Evolutionary conservation across 2,888 invertebrate genomes (phyloP), one percentile per base, ranked within the genome.

Genomic region (Anagyrus pseudococci): DNA sequence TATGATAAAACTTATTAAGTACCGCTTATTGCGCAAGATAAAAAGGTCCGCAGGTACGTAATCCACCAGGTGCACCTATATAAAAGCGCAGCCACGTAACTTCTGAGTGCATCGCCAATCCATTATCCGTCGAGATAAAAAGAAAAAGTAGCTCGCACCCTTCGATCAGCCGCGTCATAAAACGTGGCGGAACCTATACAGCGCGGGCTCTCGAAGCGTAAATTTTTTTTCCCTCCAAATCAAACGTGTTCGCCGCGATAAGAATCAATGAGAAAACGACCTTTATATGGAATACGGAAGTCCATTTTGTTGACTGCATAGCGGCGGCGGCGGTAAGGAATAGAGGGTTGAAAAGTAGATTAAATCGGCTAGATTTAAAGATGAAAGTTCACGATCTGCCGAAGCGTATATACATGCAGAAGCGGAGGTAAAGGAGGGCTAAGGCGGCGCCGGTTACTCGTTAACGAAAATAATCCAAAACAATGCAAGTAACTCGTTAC

Each of bases 401-500:
- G 8, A 2, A 8, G 15, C n/a, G 15, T 10, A 26, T 10, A 41
- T n/a, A n/a, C n/a, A n/a, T n/a, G n/a, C n/a, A n/a, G n/a, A n/a
- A n/a, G n/a, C n/a, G n/a, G n/a, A n/a, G n/a, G n/a, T n/a, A n/a
- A n/a, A n/a, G n/a, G n/a, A n/a, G n/a, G n/a, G n/a, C n/a, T n/a
- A n/a, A n/a, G n/a, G n/a, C n/a, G n/a, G n/a, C 17, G 19, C 53
- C 17, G 48, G 50, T 29, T 26, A 48, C 43, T 52, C 54, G 56
- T 59, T 56, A 64, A 19, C 52, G 43, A 29, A 53, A 59, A 50
- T 40, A 59, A 19, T 47, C 26, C 22, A 48, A 56, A 59, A 64
- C 64, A 64, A 64, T 64, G 48, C 54, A 54, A 50, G 57, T 64
- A 64, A 60, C 58, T 64, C 64, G 64, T 61, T 64, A 64, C 37